Evolutionary conservation across 1,140 invertebrate genomes (phyloP).

Genomic region (Cataglyphis hispanica): DNA sequence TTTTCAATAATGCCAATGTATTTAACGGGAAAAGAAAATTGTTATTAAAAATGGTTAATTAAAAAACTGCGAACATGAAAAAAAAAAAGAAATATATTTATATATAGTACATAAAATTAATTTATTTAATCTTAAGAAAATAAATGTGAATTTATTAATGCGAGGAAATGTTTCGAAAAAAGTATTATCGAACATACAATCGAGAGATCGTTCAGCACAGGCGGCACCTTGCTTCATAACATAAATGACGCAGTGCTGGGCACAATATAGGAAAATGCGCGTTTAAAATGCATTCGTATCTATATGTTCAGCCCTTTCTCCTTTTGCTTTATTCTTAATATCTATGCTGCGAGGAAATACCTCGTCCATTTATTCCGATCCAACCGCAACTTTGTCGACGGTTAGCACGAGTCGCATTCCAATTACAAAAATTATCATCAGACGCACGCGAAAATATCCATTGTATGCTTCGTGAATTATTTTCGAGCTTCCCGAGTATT

Average conservation of each 20-base stretch:
- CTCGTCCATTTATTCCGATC: conserved; percentile 6
- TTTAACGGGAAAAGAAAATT: not conserved
- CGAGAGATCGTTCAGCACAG: conserved; percentile 18
- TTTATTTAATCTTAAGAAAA: not conserved
- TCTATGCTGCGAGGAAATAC: not conserved
- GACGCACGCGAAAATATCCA: not conserved
- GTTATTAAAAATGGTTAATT: not conserved
- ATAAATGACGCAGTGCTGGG: not conserved
- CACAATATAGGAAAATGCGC: conserved; percentile 26
- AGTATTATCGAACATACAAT: not conserved
- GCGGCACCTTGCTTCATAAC: not conserved
- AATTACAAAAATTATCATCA: conserved; percentile 40
- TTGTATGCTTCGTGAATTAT: conserved; percentile 27
- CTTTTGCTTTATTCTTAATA: conserved; percentile 9
- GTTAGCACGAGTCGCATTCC: conserved; percentile 14
- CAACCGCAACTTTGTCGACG: not conserved
- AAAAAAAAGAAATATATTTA: too few species aligned
- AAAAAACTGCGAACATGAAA: not conserved
- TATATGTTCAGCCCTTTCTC: conserved; percentile 10
- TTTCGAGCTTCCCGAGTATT: conserved; percentile 14
- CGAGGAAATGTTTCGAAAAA: not conserved
- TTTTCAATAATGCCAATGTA: not conserved
- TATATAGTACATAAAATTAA: not conserved
- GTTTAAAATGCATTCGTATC: conserved; percentile 43
- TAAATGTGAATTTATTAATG: not conserved